These are phyloP conservation scores for Patagioenas fasciata DNA, from an alignment of 2,113 vertebrate species.

Conservation along the genomic window DNA sequence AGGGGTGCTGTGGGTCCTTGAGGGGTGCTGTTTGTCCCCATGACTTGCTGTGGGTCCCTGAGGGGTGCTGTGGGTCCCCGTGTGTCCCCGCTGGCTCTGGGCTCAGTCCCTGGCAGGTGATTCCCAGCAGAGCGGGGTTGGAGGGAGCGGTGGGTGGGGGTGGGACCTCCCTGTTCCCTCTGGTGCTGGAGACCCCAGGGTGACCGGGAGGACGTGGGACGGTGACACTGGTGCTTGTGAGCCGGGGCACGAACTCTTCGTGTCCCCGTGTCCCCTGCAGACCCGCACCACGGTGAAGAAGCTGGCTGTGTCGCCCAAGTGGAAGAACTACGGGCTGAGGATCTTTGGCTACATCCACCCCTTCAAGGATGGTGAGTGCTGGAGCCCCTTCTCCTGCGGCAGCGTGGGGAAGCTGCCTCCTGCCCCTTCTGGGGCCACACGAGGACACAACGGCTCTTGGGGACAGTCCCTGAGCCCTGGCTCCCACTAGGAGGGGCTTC, in stretches of 20 bases:
- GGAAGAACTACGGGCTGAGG: constrained; percentile 97
- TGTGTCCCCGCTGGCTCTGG: not conserved
- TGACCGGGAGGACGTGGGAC: fast-evolving
- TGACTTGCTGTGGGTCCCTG: no score
- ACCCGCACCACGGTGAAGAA: constrained; percentile 91
- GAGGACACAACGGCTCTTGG: not conserved
- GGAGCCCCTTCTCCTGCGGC: not conserved
- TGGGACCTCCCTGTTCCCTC: not conserved
- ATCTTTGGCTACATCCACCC: constrained; percentile 97
- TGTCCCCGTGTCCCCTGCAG: constrained; percentile 42
- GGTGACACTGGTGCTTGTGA: not conserved
- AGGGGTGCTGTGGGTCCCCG: not conserved
- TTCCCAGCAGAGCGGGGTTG: not conserved
- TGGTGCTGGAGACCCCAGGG: fast-evolving
- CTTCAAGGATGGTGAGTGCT: constrained; percentile 89
- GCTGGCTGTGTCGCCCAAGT: constrained; percentile 95
- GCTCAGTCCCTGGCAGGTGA: not conserved
- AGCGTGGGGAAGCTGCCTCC: fast-evolving
- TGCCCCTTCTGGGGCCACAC: not conserved
- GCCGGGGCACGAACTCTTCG: fast-evolving
- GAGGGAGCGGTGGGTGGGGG: not conserved
- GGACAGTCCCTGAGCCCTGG: fast-evolving
- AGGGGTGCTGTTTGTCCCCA: no score
- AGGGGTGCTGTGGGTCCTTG: not conserved
- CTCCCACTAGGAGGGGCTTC: not conserved